Conservation (phyloP, 2,113 vertebrate species). For the Marmota monax region DNA sequence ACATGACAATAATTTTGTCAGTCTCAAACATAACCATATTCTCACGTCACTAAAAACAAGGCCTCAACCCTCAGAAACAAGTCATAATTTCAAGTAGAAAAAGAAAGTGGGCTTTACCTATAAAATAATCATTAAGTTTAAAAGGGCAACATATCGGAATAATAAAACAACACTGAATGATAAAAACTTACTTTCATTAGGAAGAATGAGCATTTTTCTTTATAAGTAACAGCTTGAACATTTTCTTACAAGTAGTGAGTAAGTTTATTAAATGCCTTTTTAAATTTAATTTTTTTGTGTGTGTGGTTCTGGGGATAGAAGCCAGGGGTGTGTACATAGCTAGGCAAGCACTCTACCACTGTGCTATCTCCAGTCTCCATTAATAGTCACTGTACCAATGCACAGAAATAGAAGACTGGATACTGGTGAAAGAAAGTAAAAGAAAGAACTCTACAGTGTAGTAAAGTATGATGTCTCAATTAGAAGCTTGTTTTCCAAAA, state of each 20-base stretch:
- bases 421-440: not conserved
- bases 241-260: not conserved
- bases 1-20: not conserved
- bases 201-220: not conserved
- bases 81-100: not conserved
- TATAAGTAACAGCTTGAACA: not conserved
- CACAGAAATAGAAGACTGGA: not conserved
- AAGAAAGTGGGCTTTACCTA: not conserved
- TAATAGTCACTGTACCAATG: not conserved
- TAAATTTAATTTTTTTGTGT: not conserved
- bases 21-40: not conserved
- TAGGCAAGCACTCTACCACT: not conserved
- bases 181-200: not conserved
- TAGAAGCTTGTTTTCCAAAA: not conserved
- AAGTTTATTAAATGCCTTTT: not conserved
- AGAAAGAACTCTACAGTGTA: not conserved
- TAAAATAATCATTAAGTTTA: constrained; percentile 15
- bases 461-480: not conserved
- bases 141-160: not conserved
- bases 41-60: not conserved
- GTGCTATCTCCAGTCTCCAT: not conserved
- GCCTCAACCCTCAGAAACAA: not conserved
- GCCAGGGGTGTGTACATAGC: not conserved
- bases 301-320: not conserved
- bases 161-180: not conserved